phyloP scores from a whole-genome alignment of 92 coral and sea anemone genomes.

The Siderastrea radians region DNA sequence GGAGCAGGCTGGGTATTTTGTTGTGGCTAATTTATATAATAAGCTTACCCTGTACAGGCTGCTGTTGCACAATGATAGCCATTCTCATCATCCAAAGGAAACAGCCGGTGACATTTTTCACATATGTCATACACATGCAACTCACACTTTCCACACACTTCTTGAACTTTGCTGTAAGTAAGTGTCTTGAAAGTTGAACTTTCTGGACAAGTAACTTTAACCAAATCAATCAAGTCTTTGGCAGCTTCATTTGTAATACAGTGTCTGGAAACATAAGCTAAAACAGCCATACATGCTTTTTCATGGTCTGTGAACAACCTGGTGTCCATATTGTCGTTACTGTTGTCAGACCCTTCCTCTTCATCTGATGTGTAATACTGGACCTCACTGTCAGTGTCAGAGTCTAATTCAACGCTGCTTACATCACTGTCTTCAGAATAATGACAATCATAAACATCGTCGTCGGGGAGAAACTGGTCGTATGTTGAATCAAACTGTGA shows the following conservation, averaged over 20 bases:
- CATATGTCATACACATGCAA: constrained; percentile 51
- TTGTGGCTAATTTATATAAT: neutral
- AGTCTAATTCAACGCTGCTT: too few species aligned
- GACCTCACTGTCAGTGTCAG: neutral
- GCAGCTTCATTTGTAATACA: constrained; percentile 43
- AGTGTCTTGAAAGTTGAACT: constrained; percentile 44
- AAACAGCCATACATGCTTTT: constrained; percentile 14
- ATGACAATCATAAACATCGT: constrained; percentile 2
- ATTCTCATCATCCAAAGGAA: constrained; percentile 41
- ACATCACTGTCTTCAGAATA: too few species aligned
- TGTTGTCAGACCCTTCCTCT: neutral
- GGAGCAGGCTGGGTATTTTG: neutral
- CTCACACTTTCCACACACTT: constrained; percentile 65
- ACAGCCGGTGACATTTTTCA: constrained; percentile 45
- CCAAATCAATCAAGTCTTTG: constrained; percentile 56
- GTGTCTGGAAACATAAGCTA: constrained; percentile 39
- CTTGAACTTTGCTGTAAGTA: constrained; percentile 58
- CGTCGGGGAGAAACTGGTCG: constrained; percentile 6
- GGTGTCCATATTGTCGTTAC: neutral
- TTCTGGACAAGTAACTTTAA: constrained; percentile 56
- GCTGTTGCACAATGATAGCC: constrained; percentile 23
- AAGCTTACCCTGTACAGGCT: constrained; percentile 43
- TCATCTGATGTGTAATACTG: constrained; percentile 10
- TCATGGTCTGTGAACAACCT: constrained; percentile 17
- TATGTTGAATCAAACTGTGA: neutral